Percentiles rank a stretch among this genome's conserved stretches.
Conservation (phyloP, 2,888 invertebrate genomes). For the Chouioia cunea region DNA sequence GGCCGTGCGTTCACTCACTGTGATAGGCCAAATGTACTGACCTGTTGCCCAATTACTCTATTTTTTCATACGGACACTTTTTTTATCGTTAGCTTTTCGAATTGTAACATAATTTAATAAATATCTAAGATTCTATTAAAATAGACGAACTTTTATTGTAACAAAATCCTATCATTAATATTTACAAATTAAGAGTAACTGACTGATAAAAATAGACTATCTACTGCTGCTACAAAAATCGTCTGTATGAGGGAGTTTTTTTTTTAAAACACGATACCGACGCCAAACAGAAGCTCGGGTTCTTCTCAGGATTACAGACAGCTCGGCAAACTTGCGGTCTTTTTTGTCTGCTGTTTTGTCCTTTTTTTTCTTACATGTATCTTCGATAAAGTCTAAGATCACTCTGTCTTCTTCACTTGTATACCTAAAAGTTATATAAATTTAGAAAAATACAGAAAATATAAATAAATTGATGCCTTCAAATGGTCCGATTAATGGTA, state of each 20-base stretch:
- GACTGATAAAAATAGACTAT: too few species aligned
- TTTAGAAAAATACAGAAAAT: background rate
- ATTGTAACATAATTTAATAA: constrained; percentile 3
- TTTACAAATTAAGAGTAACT: background rate
- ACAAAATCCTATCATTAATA: background rate
- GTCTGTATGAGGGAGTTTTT: constrained; percentile 31
- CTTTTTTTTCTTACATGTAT: too few species aligned
- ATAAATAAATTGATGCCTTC: too few species aligned
- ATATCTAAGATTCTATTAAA: background rate
- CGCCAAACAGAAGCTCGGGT: constrained; percentile 63
- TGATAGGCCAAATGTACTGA: constrained; percentile 66
- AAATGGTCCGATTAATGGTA: constrained; percentile 24
- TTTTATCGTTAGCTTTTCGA: background rate
- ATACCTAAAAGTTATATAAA: constrained; percentile 52
- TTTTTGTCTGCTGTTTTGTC: constrained; percentile 49
- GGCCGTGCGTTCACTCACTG: constrained; percentile 64
- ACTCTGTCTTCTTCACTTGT: constrained; percentile 55
- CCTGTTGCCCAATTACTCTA: background rate
- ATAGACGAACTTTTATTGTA: background rate
- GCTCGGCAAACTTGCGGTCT: constrained; percentile 53
- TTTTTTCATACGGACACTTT: constrained; percentile 21
- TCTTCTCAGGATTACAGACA: constrained; percentile 60
- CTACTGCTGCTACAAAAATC: too few species aligned
- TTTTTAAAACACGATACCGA: constrained; percentile 55
- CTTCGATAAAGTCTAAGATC: constrained; percentile 55